Percentiles rank a stretch among this genome's conserved stretches.
phyloP scores from a whole-genome alignment of 2,113 vertebrate species.

The Bolborhynchus lineola region DNA sequence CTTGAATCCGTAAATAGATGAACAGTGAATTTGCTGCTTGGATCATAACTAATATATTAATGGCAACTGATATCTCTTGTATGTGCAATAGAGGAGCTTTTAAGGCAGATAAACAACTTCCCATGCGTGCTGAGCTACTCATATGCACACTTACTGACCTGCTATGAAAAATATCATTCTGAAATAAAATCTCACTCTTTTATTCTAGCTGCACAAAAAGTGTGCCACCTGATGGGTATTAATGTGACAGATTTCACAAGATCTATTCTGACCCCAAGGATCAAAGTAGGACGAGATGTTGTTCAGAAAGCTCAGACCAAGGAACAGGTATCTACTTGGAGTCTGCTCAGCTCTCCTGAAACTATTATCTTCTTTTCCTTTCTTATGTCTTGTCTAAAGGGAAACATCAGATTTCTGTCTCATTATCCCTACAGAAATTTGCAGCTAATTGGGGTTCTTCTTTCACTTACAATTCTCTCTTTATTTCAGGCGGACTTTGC shows the following conservation, averaged over 20 bases:
- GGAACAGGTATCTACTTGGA: constrained; percentile 83
- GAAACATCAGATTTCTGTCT: background rate
- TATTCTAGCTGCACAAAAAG: constrained; percentile 89
- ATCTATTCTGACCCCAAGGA: constrained; percentile 89
- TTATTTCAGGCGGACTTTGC: constrained; percentile 87
- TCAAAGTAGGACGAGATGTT: constrained; percentile 93
- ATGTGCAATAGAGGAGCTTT: background rate
- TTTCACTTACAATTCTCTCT: background rate
- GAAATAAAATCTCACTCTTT: background rate
- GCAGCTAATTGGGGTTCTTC: background rate
- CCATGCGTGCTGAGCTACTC: background rate
- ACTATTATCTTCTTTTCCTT: background rate
- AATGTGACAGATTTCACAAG: constrained; percentile 94
- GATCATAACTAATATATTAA: background rate
- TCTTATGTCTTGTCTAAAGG: background rate
- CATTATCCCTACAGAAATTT: background rate
- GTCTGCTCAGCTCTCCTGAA: background rate
- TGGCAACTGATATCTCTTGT: background rate
- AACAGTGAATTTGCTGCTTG: background rate
- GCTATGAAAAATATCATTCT: background rate
- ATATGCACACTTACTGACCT: background rate
- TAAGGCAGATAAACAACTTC: background rate
- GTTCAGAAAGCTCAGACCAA: constrained; percentile 98
- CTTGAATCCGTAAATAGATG: background rate
- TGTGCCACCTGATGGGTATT: constrained; percentile 93